Evolutionary conservation across 2,888 invertebrate genomes (phyloP).

Genomic region (Cylindroiulus punctatus): DNA sequence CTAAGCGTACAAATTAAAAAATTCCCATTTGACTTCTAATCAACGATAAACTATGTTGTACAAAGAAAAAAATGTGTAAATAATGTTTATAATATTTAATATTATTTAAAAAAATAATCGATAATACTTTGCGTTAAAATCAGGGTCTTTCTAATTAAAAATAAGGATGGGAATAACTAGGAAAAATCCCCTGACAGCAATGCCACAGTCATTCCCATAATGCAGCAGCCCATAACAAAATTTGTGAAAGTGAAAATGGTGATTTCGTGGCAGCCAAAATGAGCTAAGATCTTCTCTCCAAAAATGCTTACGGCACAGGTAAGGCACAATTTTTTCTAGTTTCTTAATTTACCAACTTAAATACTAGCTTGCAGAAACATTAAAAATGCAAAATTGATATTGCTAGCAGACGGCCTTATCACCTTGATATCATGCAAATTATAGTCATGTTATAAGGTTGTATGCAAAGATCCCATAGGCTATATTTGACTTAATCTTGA

Average conservation of each 20-base stretch:
- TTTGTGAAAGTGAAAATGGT: background rate
- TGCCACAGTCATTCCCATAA: background rate
- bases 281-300: background rate
- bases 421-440: background rate
- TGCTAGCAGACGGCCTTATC: background rate
- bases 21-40: no score
- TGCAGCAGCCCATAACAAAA: background rate
- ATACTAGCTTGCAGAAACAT: background rate
- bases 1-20: no score
- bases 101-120: background rate
- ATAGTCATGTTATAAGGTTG: no score
- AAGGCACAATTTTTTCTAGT: background rate
- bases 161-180: background rate
- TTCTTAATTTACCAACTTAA: background rate
- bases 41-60: no score
- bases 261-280: conserved; percentile 39
- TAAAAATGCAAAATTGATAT: background rate
- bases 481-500: background rate
- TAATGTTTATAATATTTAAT: background rate
- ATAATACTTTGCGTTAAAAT: background rate
- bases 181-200: background rate
- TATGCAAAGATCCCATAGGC: background rate
- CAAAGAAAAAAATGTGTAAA: no score
- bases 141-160: background rate
- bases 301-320: conserved; percentile 1